Evolutionary conservation across 1,140 invertebrate species (phyloP).

Genomic region (Drosophila tani): DNA sequence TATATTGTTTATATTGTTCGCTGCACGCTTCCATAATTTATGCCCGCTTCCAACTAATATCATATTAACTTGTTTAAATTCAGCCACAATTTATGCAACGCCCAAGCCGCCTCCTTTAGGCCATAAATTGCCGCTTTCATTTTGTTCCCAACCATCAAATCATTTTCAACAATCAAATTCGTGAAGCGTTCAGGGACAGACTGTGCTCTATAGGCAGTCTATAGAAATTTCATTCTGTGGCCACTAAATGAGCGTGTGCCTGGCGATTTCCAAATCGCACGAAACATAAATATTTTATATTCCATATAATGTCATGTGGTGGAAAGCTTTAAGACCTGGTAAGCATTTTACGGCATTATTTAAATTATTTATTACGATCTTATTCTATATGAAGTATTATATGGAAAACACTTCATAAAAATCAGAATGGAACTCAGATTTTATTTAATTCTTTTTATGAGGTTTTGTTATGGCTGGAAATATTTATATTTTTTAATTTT

Average conservation of each 20-base stretch:
- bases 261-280: conserved; percentile 23
- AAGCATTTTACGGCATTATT: conserved; percentile 28
- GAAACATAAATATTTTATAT: conserved; percentile 33
- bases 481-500: no score
- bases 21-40: conserved; percentile 71
- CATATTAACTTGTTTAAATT: conserved; percentile 72
- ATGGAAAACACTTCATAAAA: not conserved
- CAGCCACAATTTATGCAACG: conserved; percentile 60
- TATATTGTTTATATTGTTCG: conserved; percentile 50
- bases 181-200: conserved; percentile 39
- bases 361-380: conserved; percentile 24
- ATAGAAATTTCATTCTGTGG: conserved; percentile 9
- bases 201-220: not conserved
- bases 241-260: conserved; percentile 4
- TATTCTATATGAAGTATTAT: not conserved
- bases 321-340: conserved; percentile 30
- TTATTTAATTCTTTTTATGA: no score
- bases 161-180: conserved; percentile 58
- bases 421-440: not conserved
- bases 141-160: conserved; percentile 39
- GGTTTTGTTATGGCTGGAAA: no score
- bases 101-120: conserved; percentile 46
- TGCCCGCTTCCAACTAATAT: conserved; percentile 71
- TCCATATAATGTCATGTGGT: conserved; percentile 11
- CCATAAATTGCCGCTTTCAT: conserved; percentile 66